A percentile compares a stretch with the other conserved stretches of the same genome.
These are phyloP conservation scores for Pinna nobilis DNA, from an alignment of 1,140 invertebrate species.

Conservation along the genomic window DNA sequence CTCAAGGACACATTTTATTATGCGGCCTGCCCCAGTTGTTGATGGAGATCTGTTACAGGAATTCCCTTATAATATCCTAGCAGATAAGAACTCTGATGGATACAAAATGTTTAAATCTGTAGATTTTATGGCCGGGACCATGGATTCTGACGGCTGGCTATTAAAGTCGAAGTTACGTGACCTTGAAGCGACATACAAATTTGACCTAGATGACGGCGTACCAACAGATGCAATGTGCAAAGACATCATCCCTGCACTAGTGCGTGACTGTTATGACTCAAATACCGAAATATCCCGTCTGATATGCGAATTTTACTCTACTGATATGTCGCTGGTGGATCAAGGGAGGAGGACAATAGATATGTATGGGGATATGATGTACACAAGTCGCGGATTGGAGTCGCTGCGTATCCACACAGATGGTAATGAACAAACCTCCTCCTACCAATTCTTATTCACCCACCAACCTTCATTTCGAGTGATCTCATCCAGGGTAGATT, in stretches of 20 bases:
- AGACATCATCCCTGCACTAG: slow-evolving; percentile 30
- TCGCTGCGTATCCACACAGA: slow-evolving; percentile 23
- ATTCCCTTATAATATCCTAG: slow-evolving; percentile 14
- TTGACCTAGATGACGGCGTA: slow-evolving; percentile 33
- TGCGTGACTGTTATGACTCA: slow-evolving; percentile 39
- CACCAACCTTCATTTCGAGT: slow-evolving; percentile 12
- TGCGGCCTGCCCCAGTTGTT: slow-evolving; percentile 37
- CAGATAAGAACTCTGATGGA: slow-evolving; percentile 7
- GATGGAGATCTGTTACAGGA: slow-evolving; percentile 40
- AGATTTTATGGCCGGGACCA: slow-evolving; percentile 49
- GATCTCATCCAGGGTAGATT: not conserved
- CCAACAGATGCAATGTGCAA: slow-evolving; percentile 36
- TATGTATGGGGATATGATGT: slow-evolving; percentile 53
- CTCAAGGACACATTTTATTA: slow-evolving; percentile 7
- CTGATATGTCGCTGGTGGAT: not conserved
- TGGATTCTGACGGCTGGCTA: slow-evolving; percentile 43
- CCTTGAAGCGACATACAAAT: slow-evolving; percentile 25
- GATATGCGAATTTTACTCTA: slow-evolving; percentile 37
- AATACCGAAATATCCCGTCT: slow-evolving; percentile 2
- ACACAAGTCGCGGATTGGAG: slow-evolving; percentile 35
- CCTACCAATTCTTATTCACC: slow-evolving; percentile 44
- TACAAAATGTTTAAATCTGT: slow-evolving; percentile 8
- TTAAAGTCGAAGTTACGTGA: slow-evolving; percentile 22
- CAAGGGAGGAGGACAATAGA: slow-evolving; percentile 37
- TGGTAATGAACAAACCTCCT: not conserved